Evolutionary conservation across 2,888 invertebrate genomes (phyloP).

Genomic region (Parelbella ahira): DNA sequence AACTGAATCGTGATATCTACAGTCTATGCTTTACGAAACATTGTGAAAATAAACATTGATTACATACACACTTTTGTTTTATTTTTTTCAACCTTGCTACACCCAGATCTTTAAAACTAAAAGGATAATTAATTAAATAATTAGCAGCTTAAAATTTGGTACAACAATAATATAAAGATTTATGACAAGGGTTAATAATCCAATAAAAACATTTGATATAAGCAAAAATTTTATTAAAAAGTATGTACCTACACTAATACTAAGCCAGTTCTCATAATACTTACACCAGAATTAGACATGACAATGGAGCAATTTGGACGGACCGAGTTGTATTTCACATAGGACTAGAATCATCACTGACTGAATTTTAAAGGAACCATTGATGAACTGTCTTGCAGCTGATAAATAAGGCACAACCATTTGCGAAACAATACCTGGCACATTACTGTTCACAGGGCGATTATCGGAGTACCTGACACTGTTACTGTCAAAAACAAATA

Average conservation of each 20-base stretch:
- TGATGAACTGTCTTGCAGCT: conserved; percentile 41
- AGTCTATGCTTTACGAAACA: conserved; percentile 78
- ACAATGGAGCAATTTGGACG: conserved; percentile 72
- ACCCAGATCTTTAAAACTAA: too few species aligned
- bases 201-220: conserved; percentile 16
- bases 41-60: conserved; percentile 77
- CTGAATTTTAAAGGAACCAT: conserved; percentile 58
- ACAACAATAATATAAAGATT: too few species aligned
- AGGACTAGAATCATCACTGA: conserved; percentile 66
- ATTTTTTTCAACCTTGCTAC: too few species aligned
- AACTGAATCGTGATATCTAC: conserved; percentile 80
- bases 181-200: too few species aligned
- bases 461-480: too few species aligned
- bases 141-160: too few species aligned
- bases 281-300: conserved; percentile 43
- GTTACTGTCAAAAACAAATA: too few species aligned
- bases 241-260: conserved; percentile 20
- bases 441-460: too few species aligned
- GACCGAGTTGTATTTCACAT: conserved; percentile 62
- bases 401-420: conserved; percentile 71
- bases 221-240: conserved; percentile 27
- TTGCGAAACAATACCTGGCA: conserved; percentile 35
- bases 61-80: conserved; percentile 43
- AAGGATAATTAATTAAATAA: too few species aligned
- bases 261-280: conserved; percentile 38